A percentile compares a stretch with the other conserved stretches of the same genome.
Evolutionary conservation across 2,797 vertebrate genomes (phyloP).

Genomic region (Betta splendens): DNA sequence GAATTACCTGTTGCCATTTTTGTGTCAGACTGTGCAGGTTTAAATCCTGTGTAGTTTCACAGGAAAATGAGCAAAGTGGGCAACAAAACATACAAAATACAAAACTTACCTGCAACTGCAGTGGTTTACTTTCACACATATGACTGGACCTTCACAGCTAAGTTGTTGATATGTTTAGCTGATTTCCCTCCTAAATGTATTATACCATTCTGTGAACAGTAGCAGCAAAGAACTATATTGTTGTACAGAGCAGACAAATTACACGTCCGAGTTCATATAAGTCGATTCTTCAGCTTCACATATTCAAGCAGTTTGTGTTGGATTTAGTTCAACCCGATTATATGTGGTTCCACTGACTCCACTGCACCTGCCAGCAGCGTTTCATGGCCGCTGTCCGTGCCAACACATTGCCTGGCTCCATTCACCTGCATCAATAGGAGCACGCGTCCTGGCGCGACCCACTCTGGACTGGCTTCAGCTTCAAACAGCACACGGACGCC

Average conservation of each 20-base stretch:
- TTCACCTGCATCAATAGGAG: slow-evolving; percentile 16
- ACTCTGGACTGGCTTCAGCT: slow-evolving; percentile 24
- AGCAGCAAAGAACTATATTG: slow-evolving; percentile 15
- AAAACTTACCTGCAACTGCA: too few species aligned
- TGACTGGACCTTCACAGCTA: too few species aligned
- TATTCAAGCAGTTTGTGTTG: slow-evolving; percentile 11
- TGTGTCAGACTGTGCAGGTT: too few species aligned
- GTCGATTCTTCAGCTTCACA: background rate
- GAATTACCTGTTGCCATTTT: too few species aligned
- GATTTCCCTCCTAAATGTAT: too few species aligned
- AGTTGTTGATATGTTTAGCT: too few species aligned
- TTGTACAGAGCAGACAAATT: slow-evolving; percentile 14
- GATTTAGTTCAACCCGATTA: background rate
- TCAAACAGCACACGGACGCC: slow-evolving; percentile 31
- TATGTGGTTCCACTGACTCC: too few species aligned
- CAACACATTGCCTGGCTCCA: slow-evolving; percentile 16
- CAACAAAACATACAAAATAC: too few species aligned
- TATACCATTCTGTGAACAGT: too few species aligned
- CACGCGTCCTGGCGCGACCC: slow-evolving; percentile 17
- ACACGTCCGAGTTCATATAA: slow-evolving; percentile 7
- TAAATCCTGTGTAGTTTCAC: too few species aligned
- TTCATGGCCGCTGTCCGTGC: slow-evolving; percentile 1
- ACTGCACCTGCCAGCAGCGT: slow-evolving; percentile 5
- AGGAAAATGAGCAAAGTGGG: too few species aligned
- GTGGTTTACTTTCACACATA: too few species aligned